Evolutionary conservation across 2,888 invertebrate species (phyloP).

Genomic region (Ochropleura plecta): DNA sequence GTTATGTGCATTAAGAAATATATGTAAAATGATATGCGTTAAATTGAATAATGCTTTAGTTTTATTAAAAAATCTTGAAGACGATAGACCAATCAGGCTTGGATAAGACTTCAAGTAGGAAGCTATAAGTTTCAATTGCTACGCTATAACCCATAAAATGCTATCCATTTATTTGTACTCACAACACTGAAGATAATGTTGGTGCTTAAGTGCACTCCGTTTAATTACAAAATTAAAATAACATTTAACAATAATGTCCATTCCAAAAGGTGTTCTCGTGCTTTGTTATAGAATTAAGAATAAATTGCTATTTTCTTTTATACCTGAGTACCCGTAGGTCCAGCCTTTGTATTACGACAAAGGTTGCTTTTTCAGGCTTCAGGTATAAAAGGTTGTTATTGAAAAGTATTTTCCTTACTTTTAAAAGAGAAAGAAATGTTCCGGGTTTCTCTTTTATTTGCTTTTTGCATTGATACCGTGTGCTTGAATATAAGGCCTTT

Average conservation of each 20-base stretch:
- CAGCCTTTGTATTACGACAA: slow-evolving; percentile 30
- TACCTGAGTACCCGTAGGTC: background rate
- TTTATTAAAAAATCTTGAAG: background rate
- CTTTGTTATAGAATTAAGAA: slow-evolving; percentile 29
- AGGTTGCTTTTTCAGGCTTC: slow-evolving; percentile 51
- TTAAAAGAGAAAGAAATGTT: slow-evolving; percentile 7
- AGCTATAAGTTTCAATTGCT: background rate
- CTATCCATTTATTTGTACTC: background rate
- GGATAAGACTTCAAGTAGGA: no score
- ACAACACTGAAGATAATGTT: background rate
- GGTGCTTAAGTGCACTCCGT: background rate
- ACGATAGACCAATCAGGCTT: background rate
- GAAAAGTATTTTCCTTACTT: slow-evolving; percentile 33
- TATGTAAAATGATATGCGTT: no score
- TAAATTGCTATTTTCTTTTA: slow-evolving; percentile 25
- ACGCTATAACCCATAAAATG: background rate
- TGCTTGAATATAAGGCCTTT: background rate
- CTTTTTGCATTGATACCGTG: slow-evolving; percentile 5
- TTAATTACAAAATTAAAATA: slow-evolving; percentile 19
- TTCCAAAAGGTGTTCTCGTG: background rate
- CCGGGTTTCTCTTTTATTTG: background rate
- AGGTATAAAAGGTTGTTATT: slow-evolving; percentile 43
- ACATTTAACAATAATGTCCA: background rate
- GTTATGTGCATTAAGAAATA: no score
- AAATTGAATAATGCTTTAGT: background rate